phyloP scores from a whole-genome alignment of 2,888 invertebrate genomes.

The Synergus itoensis region DNA sequence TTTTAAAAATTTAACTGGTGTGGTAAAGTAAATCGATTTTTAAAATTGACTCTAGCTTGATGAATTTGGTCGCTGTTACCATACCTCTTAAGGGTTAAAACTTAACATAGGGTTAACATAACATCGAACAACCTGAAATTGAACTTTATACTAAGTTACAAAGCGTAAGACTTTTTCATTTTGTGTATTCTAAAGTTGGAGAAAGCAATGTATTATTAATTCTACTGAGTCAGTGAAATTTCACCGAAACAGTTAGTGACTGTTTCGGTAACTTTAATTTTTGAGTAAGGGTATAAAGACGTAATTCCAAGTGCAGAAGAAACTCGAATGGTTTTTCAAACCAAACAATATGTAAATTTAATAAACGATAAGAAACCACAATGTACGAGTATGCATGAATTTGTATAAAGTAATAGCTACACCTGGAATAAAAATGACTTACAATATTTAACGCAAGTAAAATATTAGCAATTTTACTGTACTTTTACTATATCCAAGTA shows the following conservation, averaged over 20 bases:
- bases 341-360: slow-evolving; percentile 35
- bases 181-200: background rate
- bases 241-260: no score
- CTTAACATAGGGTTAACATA: background rate
- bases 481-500: no score
- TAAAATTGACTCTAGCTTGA: background rate
- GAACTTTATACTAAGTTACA: background rate
- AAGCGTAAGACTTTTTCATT: background rate
- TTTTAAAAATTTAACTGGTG: slow-evolving; percentile 28
- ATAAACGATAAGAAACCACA: slow-evolving; percentile 14
- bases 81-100: slow-evolving; percentile 22
- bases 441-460: background rate
- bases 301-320: slow-evolving; percentile 28
- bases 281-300: background rate
- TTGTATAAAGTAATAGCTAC: slow-evolving; percentile 7
- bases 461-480: background rate
- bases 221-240: slow-evolving; percentile 1
- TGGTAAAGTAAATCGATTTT: slow-evolving; percentile 4
- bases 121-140: slow-evolving; percentile 23
- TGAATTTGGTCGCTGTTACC: background rate
- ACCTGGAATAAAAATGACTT: background rate
- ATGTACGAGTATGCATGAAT: background rate
- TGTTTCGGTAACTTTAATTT: slow-evolving; percentile 6
- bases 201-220: slow-evolving; percentile 15
- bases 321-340: slow-evolving; percentile 10